Percentiles rank a stretch among this genome's conserved stretches.
Evolutionary conservation across 2,888 invertebrate genomes (phyloP).

Genomic region (Crossocerus cetratus): DNA sequence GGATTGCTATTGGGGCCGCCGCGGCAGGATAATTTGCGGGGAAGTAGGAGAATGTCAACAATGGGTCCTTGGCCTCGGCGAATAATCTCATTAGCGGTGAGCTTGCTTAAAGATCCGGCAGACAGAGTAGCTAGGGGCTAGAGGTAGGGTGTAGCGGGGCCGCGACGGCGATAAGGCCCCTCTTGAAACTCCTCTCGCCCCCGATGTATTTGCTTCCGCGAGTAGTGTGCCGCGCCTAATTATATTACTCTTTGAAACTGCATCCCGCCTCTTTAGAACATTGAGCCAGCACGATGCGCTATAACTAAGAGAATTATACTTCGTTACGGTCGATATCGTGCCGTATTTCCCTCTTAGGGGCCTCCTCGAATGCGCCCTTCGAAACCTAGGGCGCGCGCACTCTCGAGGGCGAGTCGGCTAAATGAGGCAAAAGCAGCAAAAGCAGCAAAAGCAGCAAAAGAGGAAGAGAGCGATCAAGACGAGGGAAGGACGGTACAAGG

Average conservation of each 20-base stretch:
- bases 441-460: no score
- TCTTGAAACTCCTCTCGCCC: constrained; percentile 21
- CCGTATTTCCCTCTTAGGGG: constrained; percentile 32
- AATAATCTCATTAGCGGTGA: constrained; percentile 51
- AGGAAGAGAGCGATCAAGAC: no score
- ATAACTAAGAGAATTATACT: constrained; percentile 45
- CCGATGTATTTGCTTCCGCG: constrained; percentile 48
- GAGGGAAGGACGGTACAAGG: no score
- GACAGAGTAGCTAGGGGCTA: constrained; percentile 35
- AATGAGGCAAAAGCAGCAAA: no score
- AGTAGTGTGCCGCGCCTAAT: constrained; percentile 50
- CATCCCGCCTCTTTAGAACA: constrained; percentile 41
- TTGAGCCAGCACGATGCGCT: constrained; percentile 27
- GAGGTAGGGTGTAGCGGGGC: background rate
- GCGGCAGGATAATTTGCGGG: constrained; percentile 34
- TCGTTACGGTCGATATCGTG: constrained; percentile 43
- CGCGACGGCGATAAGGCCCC: background rate
- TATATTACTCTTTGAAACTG: constrained; percentile 59
- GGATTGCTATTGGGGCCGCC: background rate
- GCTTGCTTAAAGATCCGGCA: constrained; percentile 47
- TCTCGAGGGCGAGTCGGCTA: no score
- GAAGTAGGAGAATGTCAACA: constrained; percentile 42
- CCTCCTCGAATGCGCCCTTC: constrained; percentile 20
- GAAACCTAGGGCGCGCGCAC: constrained; percentile 17
- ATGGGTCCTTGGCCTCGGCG: constrained; percentile 39